Conservation (phyloP, 2,113 vertebrate species). For the Sporophila hypoxantha region DNA sequence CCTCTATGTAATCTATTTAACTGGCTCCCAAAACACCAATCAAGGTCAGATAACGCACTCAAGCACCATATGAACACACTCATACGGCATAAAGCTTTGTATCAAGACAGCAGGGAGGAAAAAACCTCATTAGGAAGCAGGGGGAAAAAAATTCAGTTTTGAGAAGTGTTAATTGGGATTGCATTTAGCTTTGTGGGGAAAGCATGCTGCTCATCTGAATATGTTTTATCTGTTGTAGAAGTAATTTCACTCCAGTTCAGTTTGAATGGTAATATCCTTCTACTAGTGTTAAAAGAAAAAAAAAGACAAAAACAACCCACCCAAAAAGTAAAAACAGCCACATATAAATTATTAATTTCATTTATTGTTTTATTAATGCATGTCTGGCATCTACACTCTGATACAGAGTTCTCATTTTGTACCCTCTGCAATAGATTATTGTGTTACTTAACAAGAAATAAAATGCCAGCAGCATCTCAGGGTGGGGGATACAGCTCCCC, state of each 20-base stretch:
- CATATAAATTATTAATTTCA: constrained; percentile 66
- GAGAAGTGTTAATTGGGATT: constrained; percentile 80
- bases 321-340: constrained; percentile 45
- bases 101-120: constrained; percentile 82
- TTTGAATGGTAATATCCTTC: constrained; percentile 37
- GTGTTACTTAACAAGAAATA: constrained; percentile 24
- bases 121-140: constrained; percentile 82
- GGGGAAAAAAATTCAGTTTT: constrained; percentile 75
- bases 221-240: constrained; percentile 33
- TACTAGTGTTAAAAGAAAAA: neutral
- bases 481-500: neutral
- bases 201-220: constrained; percentile 38
- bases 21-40: constrained; percentile 85
- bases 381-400: constrained; percentile 42
- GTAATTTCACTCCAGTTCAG: constrained; percentile 43
- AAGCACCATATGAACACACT: constrained; percentile 79
- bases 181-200: constrained; percentile 50
- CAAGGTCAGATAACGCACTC: constrained; percentile 86
- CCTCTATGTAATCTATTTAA: constrained; percentile 91
- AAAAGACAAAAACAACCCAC: neutral
- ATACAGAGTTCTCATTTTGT: constrained; percentile 21
- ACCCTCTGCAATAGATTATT: constrained; percentile 19
- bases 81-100: constrained; percentile 79
- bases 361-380: constrained; percentile 70
- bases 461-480: neutral